These are phyloP conservation scores for Galemys pyrenaicus DNA, from an alignment of 2,113 vertebrate species.

Conservation along the genomic window DNA sequence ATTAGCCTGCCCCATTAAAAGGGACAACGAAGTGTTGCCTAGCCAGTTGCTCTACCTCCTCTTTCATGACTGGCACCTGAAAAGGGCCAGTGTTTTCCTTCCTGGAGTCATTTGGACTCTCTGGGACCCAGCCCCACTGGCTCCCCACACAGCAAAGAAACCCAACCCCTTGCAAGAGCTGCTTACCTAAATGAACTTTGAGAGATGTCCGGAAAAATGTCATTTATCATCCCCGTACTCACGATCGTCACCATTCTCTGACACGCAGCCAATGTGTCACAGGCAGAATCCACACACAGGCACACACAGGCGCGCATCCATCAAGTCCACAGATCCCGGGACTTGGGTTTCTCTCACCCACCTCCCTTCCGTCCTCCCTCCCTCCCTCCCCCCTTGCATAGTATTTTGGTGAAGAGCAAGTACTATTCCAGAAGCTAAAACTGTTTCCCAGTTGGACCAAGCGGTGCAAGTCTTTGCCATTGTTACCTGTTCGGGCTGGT, in stretches of 20 bases:
- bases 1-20: not conserved
- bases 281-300: slow-evolving; percentile 34
- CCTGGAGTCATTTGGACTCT: not conserved
- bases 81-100: not conserved
- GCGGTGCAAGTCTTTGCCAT: slow-evolving; percentile 18
- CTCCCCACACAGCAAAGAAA: not conserved
- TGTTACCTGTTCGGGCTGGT: not conserved
- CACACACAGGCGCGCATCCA: not conserved
- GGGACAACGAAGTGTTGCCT: not conserved
- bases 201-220: slow-evolving; percentile 47
- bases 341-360: slow-evolving; percentile 50
- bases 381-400: slow-evolving; percentile 16
- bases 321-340: not conserved
- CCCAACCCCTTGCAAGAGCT: not conserved
- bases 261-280: slow-evolving; percentile 61
- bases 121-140: not conserved
- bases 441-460: slow-evolving; percentile 34
- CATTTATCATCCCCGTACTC: slow-evolving; percentile 24
- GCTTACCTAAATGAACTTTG: slow-evolving; percentile 67
- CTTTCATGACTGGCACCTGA: not conserved
- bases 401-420: slow-evolving; percentile 68
- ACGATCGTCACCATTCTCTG: slow-evolving; percentile 24
- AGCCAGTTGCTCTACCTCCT: not conserved
- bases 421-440: slow-evolving; percentile 68
- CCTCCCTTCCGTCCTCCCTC: not conserved